Conservation (phyloP, 1,140 invertebrate genomes). For the Drosophila yakuba region DNA sequence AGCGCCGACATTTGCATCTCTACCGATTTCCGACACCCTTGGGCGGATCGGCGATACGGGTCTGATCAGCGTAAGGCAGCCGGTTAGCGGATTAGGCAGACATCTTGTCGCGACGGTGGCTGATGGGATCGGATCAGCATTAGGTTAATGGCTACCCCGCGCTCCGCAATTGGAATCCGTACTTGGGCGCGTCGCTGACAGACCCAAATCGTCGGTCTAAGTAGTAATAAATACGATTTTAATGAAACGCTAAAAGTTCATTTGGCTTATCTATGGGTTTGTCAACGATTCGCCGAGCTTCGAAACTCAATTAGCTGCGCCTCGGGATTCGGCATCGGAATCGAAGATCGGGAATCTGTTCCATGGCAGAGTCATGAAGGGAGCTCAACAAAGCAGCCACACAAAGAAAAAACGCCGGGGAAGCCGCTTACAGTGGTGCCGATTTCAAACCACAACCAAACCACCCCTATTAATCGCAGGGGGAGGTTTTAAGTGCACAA, state of each 20-base stretch:
- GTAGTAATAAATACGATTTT: conserved; percentile 73
- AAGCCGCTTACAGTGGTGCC: conserved; percentile 35
- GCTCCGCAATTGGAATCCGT: conserved; percentile 51
- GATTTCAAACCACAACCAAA: conserved; percentile 42
- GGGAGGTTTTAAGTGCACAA: conserved; percentile 36
- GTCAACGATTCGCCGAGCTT: conserved; percentile 17
- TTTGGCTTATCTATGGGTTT: conserved; percentile 44
- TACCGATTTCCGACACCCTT: not conserved
- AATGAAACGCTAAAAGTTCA: conserved; percentile 68
- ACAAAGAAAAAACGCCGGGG: conserved; percentile 7
- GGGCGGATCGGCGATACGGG: conserved; percentile 41
- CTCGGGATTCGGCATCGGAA: not conserved
- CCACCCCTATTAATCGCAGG: conserved; percentile 29
- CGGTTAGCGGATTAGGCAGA: conserved; percentile 31
- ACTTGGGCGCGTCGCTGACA: conserved; percentile 44
- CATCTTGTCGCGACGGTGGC: conserved; percentile 65
- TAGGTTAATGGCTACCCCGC: conserved; percentile 60
- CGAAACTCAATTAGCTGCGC: conserved; percentile 30
- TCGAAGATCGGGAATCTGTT: conserved; percentile 21
- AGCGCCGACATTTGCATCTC: conserved; percentile 48
- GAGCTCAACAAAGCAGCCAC: conserved; percentile 1
- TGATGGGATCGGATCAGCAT: conserved; percentile 33
- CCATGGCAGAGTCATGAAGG: conserved; percentile 25
- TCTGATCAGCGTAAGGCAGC: conserved; percentile 4
- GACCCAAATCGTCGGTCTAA: conserved; percentile 49